phyloP scores from a whole-genome alignment of 30 jellyfish, hydroid and myxozoan genomes.

The Aurelia sp. region DNA sequence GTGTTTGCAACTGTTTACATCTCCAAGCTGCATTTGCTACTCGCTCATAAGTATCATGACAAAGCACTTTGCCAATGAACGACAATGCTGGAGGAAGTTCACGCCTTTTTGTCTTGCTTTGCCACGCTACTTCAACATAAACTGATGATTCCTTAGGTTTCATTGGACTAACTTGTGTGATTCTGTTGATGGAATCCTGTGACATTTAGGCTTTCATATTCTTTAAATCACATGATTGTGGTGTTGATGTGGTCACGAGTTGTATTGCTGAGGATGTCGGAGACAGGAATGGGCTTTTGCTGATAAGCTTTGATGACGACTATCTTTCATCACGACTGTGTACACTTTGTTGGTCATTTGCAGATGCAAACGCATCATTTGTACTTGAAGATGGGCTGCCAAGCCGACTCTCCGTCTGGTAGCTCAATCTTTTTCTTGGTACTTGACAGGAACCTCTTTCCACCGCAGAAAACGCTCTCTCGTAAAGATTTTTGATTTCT shows the following conservation, averaged over 20 bases:
- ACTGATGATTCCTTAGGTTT: conserved; percentile 29
- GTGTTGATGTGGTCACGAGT: conserved; percentile 12
- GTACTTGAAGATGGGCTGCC: no score
- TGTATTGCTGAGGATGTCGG: conserved; percentile 11
- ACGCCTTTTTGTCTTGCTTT: background rate
- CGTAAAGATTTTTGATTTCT: no score
- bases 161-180: conserved; percentile 15
- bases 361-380: no score
- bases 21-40: no score
- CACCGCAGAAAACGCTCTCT: no score
- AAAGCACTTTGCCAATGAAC: no score
- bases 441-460: background rate
- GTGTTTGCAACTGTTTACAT: no score
- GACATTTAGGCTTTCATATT: conserved; percentile 20
- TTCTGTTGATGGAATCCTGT: conserved; percentile 12
- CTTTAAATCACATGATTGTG: conserved; percentile 15
- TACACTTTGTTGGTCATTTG: no score
- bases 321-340: conserved; percentile 7
- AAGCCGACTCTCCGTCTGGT: no score
- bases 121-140: conserved; percentile 17
- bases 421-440: background rate
- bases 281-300: conserved; percentile 17
- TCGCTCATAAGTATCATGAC: no score
- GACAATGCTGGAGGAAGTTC: no score
- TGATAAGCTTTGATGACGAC: conserved; percentile 12